Percentiles rank a stretch among this genome's conserved stretches.
Conservation (phyloP, 2,113 vertebrate genomes). For the Cyphomyrus plagiostoma region DNA sequence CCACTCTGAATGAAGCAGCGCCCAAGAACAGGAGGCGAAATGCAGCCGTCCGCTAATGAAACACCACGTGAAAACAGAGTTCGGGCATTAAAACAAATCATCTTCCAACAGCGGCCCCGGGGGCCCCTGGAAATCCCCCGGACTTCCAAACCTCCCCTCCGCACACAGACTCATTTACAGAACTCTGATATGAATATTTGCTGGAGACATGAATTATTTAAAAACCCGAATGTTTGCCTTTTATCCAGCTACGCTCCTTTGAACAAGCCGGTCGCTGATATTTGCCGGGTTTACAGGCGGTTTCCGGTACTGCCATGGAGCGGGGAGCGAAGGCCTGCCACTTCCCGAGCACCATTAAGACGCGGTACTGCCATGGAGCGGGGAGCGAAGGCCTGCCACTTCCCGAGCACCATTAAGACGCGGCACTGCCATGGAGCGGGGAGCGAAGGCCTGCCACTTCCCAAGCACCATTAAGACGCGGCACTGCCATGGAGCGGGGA, state of each 20-base stretch:
- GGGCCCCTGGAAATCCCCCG: neutral
- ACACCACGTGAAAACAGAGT: neutral
- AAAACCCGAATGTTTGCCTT: constrained; percentile 12
- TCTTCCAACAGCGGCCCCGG: neutral
- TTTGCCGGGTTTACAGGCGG: neutral
- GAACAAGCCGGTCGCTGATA: neutral
- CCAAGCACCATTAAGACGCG: neutral
- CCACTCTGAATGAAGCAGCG: neutral
- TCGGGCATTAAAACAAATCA: constrained; percentile 10
- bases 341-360: neutral
- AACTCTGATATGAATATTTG: constrained; percentile 4
- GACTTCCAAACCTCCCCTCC: neutral
- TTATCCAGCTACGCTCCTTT: neutral
- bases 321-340: neutral
- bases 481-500: neutral
- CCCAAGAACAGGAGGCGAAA: neutral
- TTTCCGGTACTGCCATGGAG: neutral
- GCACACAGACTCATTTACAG: neutral
- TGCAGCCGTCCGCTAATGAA: constrained; percentile 2
- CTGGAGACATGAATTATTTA: constrained; percentile 3
- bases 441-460: neutral
- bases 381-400: neutral
- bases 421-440: neutral
- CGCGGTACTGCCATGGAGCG: neutral
- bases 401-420: neutral